Percentiles rank a stretch among this genome's conserved stretches.
phyloP scores from a whole-genome alignment of 1,140 invertebrate species.

The Coptotermes formosanus region DNA sequence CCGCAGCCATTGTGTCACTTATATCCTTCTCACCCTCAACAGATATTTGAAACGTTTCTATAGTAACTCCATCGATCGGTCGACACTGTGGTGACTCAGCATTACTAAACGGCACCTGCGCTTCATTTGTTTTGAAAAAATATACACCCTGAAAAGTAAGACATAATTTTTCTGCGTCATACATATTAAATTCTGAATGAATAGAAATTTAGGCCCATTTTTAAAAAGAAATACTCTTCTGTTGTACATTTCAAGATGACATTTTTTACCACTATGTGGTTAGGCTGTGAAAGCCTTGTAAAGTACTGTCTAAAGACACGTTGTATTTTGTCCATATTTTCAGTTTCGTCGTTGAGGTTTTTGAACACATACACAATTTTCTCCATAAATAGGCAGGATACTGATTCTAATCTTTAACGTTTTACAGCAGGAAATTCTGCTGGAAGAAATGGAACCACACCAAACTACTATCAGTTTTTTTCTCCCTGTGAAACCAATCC shows the following conservation, averaged over 20 bases:
- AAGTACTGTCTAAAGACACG: background rate
- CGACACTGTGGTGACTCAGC: background rate
- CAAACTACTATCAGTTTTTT: too few relatives aligned
- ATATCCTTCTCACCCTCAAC: background rate
- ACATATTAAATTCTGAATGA: background rate
- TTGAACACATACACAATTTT: background rate
- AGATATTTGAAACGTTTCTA: background rate
- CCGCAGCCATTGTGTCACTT: background rate
- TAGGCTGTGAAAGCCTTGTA: too few relatives aligned
- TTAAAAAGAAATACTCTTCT: background rate
- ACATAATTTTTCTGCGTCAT: background rate
- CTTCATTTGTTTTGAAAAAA: slow-evolving; percentile 10
- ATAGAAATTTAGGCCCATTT: background rate
- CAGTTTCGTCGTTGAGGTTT: background rate
- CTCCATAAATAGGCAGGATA: background rate
- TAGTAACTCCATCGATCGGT: background rate
- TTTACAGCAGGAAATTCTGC: background rate
- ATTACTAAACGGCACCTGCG: background rate
- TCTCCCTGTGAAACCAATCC: too few relatives aligned
- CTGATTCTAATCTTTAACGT: background rate
- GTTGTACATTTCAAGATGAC: background rate
- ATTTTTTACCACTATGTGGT: background rate
- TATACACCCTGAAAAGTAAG: background rate
- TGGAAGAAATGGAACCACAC: background rate
- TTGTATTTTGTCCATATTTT: background rate